Evolutionary conservation across 2,888 invertebrate genomes (phyloP).

Genomic region (Rhagonycha lutea): DNA sequence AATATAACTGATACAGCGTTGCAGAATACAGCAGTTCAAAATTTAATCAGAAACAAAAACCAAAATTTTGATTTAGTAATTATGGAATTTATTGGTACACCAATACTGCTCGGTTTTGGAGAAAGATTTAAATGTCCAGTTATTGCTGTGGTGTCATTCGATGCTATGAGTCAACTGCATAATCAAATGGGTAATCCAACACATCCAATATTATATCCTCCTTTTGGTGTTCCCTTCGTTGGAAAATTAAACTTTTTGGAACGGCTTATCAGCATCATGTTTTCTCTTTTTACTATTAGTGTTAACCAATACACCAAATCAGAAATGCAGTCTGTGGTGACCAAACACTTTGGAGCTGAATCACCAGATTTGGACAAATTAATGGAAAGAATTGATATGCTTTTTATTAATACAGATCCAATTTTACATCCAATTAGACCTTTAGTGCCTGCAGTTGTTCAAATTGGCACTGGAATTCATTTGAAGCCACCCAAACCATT

Average conservation of each 20-base stretch:
- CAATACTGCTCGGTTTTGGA: neutral
- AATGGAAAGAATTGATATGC: slow-evolving; percentile 42
- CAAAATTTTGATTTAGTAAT: neutral
- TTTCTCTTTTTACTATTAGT: neutral
- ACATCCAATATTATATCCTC: neutral
- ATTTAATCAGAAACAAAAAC: neutral
- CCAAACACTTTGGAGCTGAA: slow-evolving; percentile 43
- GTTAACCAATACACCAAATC: neutral
- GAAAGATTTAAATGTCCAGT: neutral
- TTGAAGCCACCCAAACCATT: slow-evolving; percentile 34
- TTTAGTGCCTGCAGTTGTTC: slow-evolving; percentile 44
- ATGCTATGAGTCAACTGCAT: neutral
- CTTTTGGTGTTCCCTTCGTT: neutral
- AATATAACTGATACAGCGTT: neutral
- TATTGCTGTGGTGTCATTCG: neutral
- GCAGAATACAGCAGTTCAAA: neutral
- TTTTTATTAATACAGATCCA: slow-evolving; percentile 46
- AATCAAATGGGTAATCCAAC: neutral
- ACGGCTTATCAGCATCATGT: neutral
- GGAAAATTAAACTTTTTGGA: neutral
- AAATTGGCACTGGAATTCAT: slow-evolving; percentile 42
- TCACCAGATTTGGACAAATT: slow-evolving; percentile 38
- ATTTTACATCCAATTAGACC: slow-evolving; percentile 44
- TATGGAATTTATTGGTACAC: neutral
- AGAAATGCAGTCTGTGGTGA: slow-evolving; percentile 4